phyloP scores from a whole-genome alignment of 2,888 invertebrate species.

The Leucophora obtusa region DNA sequence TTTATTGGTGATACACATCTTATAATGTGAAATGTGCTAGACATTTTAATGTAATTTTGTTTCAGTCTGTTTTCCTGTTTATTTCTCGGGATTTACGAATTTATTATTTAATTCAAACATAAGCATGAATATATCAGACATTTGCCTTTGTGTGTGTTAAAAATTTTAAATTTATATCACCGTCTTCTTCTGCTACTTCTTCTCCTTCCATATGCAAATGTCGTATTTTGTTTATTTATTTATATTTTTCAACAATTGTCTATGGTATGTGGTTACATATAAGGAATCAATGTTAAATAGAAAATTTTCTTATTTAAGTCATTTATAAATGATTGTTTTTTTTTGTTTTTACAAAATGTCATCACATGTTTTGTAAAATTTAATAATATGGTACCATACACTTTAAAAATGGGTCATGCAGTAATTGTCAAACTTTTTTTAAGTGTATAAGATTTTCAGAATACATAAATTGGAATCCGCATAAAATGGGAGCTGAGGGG shows the following conservation, averaged over 20 bases:
- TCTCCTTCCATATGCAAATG: neutral
- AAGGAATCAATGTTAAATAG: conserved; percentile 1
- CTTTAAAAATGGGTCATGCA: too few relatives aligned
- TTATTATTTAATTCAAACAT: neutral
- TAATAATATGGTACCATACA: too few relatives aligned
- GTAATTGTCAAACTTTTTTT: too few relatives aligned
- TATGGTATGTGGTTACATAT: neutral
- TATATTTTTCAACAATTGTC: conserved; percentile 18
- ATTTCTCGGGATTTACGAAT: neutral
- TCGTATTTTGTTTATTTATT: conserved; percentile 3
- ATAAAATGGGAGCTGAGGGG: too few relatives aligned
- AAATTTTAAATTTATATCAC: neutral
- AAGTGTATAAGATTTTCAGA: too few relatives aligned
- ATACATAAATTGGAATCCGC: too few relatives aligned
- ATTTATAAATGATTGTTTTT: conserved; percentile 18
- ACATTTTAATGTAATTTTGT: conserved; percentile 15
- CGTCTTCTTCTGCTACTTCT: neutral
- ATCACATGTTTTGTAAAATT: too few relatives aligned
- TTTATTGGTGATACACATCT: conserved; percentile 4
- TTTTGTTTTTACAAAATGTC: too few relatives aligned
- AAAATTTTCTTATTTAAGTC: conserved; percentile 2
- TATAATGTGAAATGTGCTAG: conserved; percentile 23
- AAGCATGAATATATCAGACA: too few relatives aligned
- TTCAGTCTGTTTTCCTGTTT: neutral
- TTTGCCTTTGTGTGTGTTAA: neutral